Percentiles rank a stretch among this genome's conserved stretches.
Evolutionary conservation across 1,140 invertebrate genomes (phyloP).

Genomic region (Sarcophaga bullata): DNA sequence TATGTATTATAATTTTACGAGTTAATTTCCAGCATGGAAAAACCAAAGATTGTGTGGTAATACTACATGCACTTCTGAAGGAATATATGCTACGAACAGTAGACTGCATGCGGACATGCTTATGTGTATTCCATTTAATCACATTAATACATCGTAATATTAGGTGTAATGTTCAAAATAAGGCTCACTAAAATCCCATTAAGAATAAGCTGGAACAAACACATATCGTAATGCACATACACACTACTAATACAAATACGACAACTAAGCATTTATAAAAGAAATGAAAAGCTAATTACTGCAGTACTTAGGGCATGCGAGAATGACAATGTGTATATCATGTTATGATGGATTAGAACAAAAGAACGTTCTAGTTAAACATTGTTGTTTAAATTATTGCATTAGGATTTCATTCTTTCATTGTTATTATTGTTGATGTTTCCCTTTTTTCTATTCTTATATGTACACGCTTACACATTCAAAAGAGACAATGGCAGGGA

Average conservation of each 20-base stretch:
- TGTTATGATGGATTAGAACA: too few species aligned
- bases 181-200: conserved; percentile 20
- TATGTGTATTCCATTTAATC: background rate
- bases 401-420: background rate
- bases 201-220: background rate
- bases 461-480: background rate
- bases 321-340: too few species aligned
- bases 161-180: conserved; percentile 21
- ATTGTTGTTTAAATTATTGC: conserved; percentile 6
- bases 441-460: too few species aligned
- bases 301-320: too few species aligned
- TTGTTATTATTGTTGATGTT: too few species aligned
- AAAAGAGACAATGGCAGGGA: background rate
- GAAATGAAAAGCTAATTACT: too few species aligned
- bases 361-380: background rate
- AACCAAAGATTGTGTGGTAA: background rate
- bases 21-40: conserved; percentile 16
- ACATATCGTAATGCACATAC: too few species aligned
- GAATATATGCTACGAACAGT: background rate
- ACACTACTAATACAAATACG: too few species aligned
- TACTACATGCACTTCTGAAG: background rate
- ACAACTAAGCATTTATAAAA: background rate
- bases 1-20: background rate
- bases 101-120: too few species aligned
- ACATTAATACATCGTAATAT: background rate